Evolutionary conservation across 1,140 invertebrate species (phyloP), one percentile per base, ranked within the genome.

Genomic region (Brachionus rubens): DNA sequence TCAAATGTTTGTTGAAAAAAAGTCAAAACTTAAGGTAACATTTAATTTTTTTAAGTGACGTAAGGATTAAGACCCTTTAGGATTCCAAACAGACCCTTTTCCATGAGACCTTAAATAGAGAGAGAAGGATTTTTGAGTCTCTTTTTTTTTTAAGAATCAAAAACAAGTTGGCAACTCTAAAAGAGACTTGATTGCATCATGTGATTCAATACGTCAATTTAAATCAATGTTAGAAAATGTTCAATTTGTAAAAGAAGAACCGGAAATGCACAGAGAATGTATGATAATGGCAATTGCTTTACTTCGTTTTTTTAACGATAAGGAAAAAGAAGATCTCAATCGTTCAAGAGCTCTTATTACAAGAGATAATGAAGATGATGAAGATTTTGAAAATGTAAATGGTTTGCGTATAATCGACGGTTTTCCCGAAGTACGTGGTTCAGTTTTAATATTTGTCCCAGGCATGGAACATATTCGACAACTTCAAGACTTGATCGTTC

Each of bases 401-500:
- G 33, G 65, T 81, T 10, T 41, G 6, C 82, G 24, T 81, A 26
- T 81, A 81, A 2, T 78, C 79, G 7, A 56, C 81, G 16, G 80
- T 81, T 65, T 79, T 79, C 36, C 77, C 62, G 77, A 80, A 40
- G 84, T 84, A 16, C 77, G 78, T 21, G 70, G 77, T 72, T 79
- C 48, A 78, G 90, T 94, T 24, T 85, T 96, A 0, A 87, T 95
- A 77, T 96, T 96, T 75, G 50, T 78, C 72, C 30, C 40, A 77
- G 80, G 81, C 52, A 78, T 92, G 47, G 82, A 87, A 80, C 41
- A 81, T 56, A 80, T 81, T 30, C 47, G 76, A 41, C 50, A 75
- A 30, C 54, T 81, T 28, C 62, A 77, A 19, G 75, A 79, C 12
- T 47, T 59, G 10, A 46, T 81, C 12, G 40, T 36, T 3, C 14